Conservation (phyloP, 2,797 vertebrate species). For the Micropoecilia bifurca region DNA sequence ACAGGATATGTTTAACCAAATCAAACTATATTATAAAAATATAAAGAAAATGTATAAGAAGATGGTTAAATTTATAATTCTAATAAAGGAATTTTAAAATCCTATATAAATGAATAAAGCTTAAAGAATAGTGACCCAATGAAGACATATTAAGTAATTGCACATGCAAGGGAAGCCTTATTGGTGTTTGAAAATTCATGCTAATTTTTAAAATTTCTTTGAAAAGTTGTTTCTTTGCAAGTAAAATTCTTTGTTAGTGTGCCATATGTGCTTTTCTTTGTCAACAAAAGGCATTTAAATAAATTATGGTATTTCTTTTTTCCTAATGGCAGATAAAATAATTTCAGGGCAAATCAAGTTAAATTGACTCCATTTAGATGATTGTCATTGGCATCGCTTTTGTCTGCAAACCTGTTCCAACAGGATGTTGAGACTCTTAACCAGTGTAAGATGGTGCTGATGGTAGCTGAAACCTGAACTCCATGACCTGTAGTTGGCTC, state of each 20-base stretch:
- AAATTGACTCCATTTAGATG: not conserved
- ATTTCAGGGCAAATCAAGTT: not conserved
- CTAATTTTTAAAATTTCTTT: not conserved
- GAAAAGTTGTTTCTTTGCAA: not conserved
- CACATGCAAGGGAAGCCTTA: not conserved
- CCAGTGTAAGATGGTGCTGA: not conserved
- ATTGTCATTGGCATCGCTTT: not conserved
- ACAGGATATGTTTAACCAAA: not conserved
- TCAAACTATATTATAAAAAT: not conserved
- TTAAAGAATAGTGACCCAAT: not conserved
- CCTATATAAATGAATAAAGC: not conserved
- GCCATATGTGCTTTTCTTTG: too few species aligned
- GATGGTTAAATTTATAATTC: not conserved
- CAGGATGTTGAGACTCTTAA: not conserved
- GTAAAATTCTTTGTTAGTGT: too few species aligned
- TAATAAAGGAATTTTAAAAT: not conserved
- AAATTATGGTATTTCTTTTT: not conserved
- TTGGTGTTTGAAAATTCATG: not conserved
- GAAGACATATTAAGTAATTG: not conserved
- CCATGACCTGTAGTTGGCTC: not conserved
- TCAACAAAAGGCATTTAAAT: not conserved
- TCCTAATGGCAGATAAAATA: not conserved
- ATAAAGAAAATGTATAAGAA: not conserved
- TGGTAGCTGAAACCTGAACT: not conserved
- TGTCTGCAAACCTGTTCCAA: not conserved